These are phyloP conservation scores for Drosophila borborema DNA, from an alignment of 2,888 invertebrate genomes.

Conservation along the genomic window DNA sequence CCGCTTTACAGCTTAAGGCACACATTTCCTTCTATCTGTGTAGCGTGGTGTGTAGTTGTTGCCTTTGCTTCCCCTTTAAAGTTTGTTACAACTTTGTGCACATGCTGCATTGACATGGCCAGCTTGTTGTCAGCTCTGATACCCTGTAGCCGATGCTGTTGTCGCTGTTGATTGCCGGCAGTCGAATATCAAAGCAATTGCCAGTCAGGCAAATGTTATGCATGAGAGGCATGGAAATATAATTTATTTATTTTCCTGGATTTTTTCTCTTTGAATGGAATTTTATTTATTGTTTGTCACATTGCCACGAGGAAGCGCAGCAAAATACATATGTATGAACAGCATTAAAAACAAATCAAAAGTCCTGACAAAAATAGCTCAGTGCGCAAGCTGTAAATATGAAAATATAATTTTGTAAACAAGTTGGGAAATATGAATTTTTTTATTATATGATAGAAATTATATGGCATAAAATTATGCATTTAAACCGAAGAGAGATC, in stretches of 20 bases:
- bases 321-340: not conserved
- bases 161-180: too few species aligned
- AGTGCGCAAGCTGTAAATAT: not conserved
- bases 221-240: not conserved
- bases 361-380: not conserved
- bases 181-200: not conserved
- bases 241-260: not conserved
- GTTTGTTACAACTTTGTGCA: slow-evolving; percentile 34
- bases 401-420: not conserved
- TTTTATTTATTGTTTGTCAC: slow-evolving; percentile 8
- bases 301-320: not conserved
- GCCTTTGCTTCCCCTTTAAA: slow-evolving; percentile 28
- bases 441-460: not conserved
- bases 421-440: not conserved
- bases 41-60: not conserved
- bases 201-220: not conserved
- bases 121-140: slow-evolving; percentile 29
- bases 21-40: slow-evolving; percentile 19
- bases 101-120: slow-evolving; percentile 41
- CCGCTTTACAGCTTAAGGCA: slow-evolving; percentile 20
- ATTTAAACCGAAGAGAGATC: not conserved
- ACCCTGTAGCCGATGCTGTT: slow-evolving; percentile 15
- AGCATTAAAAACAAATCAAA: slow-evolving; percentile 12
- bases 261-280: not conserved
- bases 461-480: not conserved